These are phyloP conservation scores for Patella caerulea DNA, from an alignment of 2,888 invertebrate genomes.

Conservation along the genomic window DNA sequence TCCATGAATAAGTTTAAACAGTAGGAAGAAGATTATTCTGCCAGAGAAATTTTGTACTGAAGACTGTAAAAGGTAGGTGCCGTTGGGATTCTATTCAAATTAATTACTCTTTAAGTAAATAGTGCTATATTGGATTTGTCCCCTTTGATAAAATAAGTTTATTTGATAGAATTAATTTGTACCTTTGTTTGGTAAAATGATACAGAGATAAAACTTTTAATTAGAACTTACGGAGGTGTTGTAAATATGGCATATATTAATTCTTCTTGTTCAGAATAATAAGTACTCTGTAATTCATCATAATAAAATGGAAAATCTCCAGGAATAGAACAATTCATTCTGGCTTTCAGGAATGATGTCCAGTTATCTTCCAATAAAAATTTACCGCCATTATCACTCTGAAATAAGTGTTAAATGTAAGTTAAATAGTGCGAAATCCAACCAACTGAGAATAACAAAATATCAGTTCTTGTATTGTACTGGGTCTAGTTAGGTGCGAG, in stretches of 20 bases:
- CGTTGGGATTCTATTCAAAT: too few species aligned
- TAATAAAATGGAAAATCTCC: constrained; percentile 91
- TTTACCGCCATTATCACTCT: constrained; percentile 82
- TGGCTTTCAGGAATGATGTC: constrained; percentile 93
- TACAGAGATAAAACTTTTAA: too few species aligned
- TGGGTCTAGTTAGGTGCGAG: neutral
- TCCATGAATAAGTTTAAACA: too few species aligned
- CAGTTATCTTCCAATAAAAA: constrained; percentile 86
- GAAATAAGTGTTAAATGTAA: constrained; percentile 14
- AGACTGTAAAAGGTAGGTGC: too few species aligned
- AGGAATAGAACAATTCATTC: constrained; percentile 94
- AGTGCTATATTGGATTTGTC: too few species aligned
- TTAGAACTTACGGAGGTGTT: constrained; percentile 77
- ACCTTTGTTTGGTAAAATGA: too few species aligned
- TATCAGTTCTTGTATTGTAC: neutral
- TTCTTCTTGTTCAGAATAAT: constrained; percentile 65
- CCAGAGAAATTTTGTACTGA: too few species aligned
- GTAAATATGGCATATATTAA: constrained; percentile 95
- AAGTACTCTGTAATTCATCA: constrained; percentile 86
- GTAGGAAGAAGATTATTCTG: too few species aligned
- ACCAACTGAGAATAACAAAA: neutral
- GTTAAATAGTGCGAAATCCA: neutral
- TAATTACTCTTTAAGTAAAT: too few species aligned
- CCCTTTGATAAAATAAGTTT: too few species aligned
- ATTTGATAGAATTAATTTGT: too few species aligned